These are phyloP conservation scores for Elanoides forficatus DNA, from an alignment of 2,113 vertebrate genomes.

Conservation along the genomic window DNA sequence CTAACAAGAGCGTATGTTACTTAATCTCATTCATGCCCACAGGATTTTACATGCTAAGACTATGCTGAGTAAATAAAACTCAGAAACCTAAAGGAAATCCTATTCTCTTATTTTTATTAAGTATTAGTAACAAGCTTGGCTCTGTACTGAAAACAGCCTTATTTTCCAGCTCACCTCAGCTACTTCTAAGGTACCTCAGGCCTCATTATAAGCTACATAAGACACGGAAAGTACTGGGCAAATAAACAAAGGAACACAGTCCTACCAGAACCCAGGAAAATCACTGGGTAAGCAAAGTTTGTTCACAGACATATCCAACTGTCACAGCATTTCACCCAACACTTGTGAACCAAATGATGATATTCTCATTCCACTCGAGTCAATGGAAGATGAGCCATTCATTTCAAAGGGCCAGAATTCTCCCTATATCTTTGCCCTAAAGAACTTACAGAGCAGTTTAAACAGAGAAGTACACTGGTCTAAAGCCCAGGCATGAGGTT, in stretches of 20 bases:
- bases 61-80: constrained; percentile 77
- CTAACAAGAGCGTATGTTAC: constrained; percentile 55
- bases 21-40: constrained; percentile 73
- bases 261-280: not conserved
- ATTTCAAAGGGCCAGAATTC: not conserved
- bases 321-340: not conserved
- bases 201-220: not conserved
- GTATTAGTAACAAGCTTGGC: not conserved
- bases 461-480: not conserved
- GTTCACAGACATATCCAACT: not conserved
- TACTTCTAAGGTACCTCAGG: not conserved
- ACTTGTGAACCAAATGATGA: not conserved
- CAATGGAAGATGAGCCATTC: not conserved
- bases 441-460: not conserved
- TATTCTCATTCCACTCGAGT: not conserved
- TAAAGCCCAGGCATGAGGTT: not conserved
- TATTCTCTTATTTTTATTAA: not conserved
- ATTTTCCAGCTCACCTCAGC: not conserved
- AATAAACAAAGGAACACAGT: not conserved
- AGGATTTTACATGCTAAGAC: constrained; percentile 73
- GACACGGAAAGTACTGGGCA: not conserved
- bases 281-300: not conserved
- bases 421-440: not conserved
- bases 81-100: constrained; percentile 54
- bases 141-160: not conserved